Base-by-base conservation (phyloP, 2,888 invertebrate species). In the Chorisops tibialis region DNA sequence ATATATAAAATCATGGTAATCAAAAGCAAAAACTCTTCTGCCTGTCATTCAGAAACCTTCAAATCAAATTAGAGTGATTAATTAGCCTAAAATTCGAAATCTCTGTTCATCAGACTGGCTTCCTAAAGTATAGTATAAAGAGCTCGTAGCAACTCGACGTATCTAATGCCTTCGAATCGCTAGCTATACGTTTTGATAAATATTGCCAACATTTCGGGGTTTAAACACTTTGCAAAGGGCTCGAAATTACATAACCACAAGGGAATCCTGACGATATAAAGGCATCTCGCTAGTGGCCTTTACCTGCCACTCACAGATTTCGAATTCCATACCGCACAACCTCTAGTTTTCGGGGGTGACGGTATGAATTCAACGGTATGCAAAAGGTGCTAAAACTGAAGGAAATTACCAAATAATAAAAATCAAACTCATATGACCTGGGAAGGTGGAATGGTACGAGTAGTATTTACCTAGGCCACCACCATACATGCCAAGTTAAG, bases 21-120 rank as follows among this genome's bases (percentile, higher is more conserved):
- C 30, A 30, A 30, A 30, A 9, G 30, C 30, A 30, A 5, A 30
- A 5, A 16, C 41, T 14, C 16, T 41, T 41, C 47, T 19, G 16
- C 12, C 18, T 18, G 16, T 47, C 16, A 47, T 18, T 47, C 18
- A 16, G 18, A 47, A 19, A 47, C 7, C 18, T 47, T 47, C 19
- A 47, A 47, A 47, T 47, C 47, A 47, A 47, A 47, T 47, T 47
- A 47, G 19, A 12, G 18, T 47, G 47, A 47, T 47, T 47, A 47
- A 47, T 47, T 47, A 47, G 47, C 21, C 16, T 16, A 47, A 47
- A 47, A 47, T 19, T 14, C 18, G 18, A 47, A 47, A 47, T 47
- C 21, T 30, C 30, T 30, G 30, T 30, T 30, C 30, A 2, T 30
- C 5, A 30, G 30, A 30, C 30, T 9, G 1, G 30, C 30, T 30